phyloP scores from a whole-genome alignment of 2,888 invertebrate genomes.

The Agriopis aurantiaria region DNA sequence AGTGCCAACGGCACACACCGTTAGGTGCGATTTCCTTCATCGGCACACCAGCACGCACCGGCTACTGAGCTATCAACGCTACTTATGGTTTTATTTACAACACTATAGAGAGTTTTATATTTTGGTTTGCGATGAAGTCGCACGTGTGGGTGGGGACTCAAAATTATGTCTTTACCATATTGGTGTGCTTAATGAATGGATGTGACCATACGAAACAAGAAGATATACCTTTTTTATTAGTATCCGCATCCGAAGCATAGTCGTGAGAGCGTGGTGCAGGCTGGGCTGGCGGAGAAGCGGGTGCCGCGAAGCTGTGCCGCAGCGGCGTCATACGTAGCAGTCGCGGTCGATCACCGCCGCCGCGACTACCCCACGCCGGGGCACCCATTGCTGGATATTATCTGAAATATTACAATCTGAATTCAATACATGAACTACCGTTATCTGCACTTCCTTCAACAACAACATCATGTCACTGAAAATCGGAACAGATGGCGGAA shows the following conservation, averaged over 20 bases:
- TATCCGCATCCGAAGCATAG: conserved; percentile 87
- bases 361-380: conserved; percentile 82
- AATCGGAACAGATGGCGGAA: too few relatives aligned
- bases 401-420: conserved; percentile 45
- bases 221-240: conserved; percentile 84
- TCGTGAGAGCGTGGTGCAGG: conserved; percentile 74
- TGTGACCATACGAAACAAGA: neutral
- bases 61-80: too few relatives aligned
- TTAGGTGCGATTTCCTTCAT: too few relatives aligned
- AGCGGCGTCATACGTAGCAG: conserved; percentile 87
- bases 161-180: too few relatives aligned
- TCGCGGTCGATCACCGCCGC: conserved; percentile 83
- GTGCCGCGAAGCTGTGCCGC: conserved; percentile 86
- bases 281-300: conserved; percentile 78
- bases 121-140: neutral
- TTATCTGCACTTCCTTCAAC: too few relatives aligned
- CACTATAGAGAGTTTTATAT: too few relatives aligned
- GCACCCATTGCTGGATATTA: conserved; percentile 71
- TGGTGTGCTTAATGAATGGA: too few relatives aligned
- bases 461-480: too few relatives aligned
- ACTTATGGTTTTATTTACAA: too few relatives aligned
- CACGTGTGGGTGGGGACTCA: neutral
- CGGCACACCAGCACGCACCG: too few relatives aligned
- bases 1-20: too few relatives aligned
- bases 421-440: neutral